These are phyloP conservation scores for Egretta garzetta DNA, from an alignment of 2,113 vertebrate species.

Conservation along the genomic window DNA sequence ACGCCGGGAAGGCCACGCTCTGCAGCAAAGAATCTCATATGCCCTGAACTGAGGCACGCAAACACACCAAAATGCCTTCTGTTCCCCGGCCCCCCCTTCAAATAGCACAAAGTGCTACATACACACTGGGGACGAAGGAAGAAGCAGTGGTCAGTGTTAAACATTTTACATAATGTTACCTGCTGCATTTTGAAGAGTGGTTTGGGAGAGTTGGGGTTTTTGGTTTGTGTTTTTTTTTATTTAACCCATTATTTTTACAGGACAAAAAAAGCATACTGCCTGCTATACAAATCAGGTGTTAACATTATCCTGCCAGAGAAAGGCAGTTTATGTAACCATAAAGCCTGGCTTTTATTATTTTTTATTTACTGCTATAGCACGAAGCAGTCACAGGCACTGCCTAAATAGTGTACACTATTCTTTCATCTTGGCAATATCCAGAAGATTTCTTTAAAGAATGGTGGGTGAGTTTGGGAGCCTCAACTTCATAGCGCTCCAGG, in stretches of 20 bases:
- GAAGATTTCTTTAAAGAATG: not conserved
- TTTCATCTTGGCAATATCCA: not conserved
- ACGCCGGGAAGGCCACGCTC: rapidly evolving
- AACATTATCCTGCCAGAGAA: not conserved
- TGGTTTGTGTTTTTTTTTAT: not conserved
- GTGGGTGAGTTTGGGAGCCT: not conserved
- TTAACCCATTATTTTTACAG: not conserved
- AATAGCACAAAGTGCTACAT: not conserved
- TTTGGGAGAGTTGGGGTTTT: not conserved
- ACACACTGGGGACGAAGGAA: not conserved
- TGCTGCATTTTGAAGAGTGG: not conserved
- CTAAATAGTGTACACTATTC: not conserved
- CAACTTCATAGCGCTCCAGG: not conserved
- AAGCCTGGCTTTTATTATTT: not conserved
- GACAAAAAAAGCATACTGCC: not conserved
- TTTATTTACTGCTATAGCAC: not conserved
- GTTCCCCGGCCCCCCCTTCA: not conserved
- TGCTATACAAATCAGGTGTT: not conserved
- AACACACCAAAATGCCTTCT: not conserved
- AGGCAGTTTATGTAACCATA: not conserved
- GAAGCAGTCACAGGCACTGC: not conserved
- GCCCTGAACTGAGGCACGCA: not conserved
- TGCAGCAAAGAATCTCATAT: not conserved
- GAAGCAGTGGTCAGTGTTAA: not conserved
- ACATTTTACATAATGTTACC: not conserved